Percentiles rank a stretch among this genome's conserved stretches.
Conservation (phyloP, 2,113 vertebrate species). For the Aegithalos caudatus region DNA sequence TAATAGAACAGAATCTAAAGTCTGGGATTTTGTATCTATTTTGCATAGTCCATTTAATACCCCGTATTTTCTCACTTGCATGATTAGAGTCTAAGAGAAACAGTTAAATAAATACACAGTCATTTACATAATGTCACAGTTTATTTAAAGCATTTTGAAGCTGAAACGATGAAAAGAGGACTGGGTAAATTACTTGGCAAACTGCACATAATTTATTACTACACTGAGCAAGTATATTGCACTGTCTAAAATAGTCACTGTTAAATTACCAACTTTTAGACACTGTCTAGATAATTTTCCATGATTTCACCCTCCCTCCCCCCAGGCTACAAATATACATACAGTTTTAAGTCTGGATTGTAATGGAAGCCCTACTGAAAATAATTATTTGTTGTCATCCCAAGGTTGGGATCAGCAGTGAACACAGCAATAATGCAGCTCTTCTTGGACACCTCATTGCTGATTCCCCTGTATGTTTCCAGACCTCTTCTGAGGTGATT, state of each 20-base stretch:
- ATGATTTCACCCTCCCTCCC: neutral
- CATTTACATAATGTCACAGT: slow-evolving; percentile 34
- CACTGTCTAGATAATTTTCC: neutral
- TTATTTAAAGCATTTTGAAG: slow-evolving; percentile 61
- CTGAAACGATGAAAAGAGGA: slow-evolving; percentile 16
- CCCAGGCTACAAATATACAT: neutral
- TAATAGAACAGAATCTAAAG: neutral
- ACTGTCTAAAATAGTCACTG: neutral
- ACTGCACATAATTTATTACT: slow-evolving; percentile 31
- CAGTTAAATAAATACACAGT: slow-evolving; percentile 33
- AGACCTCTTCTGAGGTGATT: neutral
- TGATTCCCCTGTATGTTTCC: neutral
- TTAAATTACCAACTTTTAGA: slow-evolving; percentile 1
- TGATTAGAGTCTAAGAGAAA: neutral
- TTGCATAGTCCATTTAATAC: slow-evolving; percentile 33
- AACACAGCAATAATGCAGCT: neutral
- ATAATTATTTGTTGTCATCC: neutral
- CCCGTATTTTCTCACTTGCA: neutral
- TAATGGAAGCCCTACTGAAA: neutral
- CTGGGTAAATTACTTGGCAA: slow-evolving; percentile 45
- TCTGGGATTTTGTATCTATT: slow-evolving; percentile 5
- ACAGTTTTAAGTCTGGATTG: neutral
- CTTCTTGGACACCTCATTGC: neutral
- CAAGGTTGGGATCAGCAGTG: neutral
- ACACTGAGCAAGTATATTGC: slow-evolving; percentile 14